phyloP scores from a whole-genome alignment of 2,797 vertebrate species.

The Bradypodion ventrale region DNA sequence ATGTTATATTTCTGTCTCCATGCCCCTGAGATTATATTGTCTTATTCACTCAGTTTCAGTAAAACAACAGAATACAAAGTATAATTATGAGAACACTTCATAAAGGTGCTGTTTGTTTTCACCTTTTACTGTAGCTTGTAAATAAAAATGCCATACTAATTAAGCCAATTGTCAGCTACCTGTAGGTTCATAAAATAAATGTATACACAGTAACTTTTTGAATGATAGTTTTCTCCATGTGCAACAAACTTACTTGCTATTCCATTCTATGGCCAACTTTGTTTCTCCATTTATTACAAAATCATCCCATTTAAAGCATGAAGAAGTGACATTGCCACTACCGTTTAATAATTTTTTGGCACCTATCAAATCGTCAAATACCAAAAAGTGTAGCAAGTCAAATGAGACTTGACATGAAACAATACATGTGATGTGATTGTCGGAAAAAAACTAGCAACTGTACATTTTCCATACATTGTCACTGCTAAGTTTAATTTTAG shows the following conservation, averaged over 20 bases:
- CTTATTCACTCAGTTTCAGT: not conserved
- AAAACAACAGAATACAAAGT: not conserved
- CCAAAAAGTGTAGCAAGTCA: not conserved
- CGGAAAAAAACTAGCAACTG: not conserved
- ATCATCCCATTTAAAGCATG: not conserved
- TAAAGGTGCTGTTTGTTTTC: not conserved
- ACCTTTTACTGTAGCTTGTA: not conserved
- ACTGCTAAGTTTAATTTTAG: conserved; percentile 9
- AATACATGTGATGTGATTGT: conserved; percentile 8
- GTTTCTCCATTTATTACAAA: not conserved
- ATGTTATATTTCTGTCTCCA: not conserved
- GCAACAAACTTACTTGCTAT: not conserved
- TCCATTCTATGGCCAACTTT: not conserved
- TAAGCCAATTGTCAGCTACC: not conserved
- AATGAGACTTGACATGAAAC: not conserved
- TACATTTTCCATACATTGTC: not conserved
- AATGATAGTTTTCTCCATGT: not conserved
- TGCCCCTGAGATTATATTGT: not conserved
- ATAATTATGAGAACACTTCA: not conserved
- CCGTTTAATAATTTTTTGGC: not conserved
- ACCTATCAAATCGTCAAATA: not conserved
- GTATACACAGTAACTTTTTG: not conserved
- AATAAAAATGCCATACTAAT: not conserved
- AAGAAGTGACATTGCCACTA: not conserved
- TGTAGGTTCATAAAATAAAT: not conserved